phyloP scores from a whole-genome alignment of 2,888 invertebrate genomes.

The Liopterus haemorrhoidalis region DNA sequence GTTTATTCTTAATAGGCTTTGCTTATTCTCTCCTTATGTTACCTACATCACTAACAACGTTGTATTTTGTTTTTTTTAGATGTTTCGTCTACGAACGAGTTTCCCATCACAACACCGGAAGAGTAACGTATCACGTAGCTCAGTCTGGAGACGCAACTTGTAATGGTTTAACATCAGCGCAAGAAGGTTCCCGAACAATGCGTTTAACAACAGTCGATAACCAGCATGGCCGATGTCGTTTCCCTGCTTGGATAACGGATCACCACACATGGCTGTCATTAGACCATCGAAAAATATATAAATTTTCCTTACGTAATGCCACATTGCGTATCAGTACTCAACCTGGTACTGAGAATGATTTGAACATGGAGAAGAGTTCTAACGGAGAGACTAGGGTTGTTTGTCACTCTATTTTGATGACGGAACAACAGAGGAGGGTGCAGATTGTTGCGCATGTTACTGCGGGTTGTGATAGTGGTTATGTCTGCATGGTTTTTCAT shows the following conservation, averaged over 20 bases:
- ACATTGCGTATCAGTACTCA: constrained; percentile 49
- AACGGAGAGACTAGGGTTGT: constrained; percentile 54
- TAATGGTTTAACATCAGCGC: constrained; percentile 66
- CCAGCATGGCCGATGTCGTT: constrained; percentile 69
- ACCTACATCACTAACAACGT: no score
- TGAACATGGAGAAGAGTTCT: constrained; percentile 41
- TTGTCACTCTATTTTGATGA: constrained; percentile 56
- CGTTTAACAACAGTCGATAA: constrained; percentile 70
- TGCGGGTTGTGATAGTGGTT: constrained; percentile 72
- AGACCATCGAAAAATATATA: constrained; percentile 66
- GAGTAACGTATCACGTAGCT: constrained; percentile 60
- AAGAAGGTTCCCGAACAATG: constrained; percentile 74
- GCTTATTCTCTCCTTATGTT: no score
- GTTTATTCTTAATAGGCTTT: no score
- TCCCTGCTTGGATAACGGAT: constrained; percentile 71
- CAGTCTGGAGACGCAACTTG: constrained; percentile 78
- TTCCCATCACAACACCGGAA: constrained; percentile 40
- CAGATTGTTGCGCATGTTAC: constrained; percentile 70
- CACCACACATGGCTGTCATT: constrained; percentile 76
- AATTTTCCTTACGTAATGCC: constrained; percentile 67
- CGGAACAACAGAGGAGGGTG: constrained; percentile 53
- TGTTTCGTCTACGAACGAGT: constrained; percentile 71
- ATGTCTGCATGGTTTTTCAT: constrained; percentile 70
- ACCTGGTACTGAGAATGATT: constrained; percentile 30
- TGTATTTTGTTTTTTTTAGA: constrained; percentile 37